Evolutionary conservation across 2,113 vertebrate species (phyloP).

Genomic region (Leptobrachium leishanense): DNA sequence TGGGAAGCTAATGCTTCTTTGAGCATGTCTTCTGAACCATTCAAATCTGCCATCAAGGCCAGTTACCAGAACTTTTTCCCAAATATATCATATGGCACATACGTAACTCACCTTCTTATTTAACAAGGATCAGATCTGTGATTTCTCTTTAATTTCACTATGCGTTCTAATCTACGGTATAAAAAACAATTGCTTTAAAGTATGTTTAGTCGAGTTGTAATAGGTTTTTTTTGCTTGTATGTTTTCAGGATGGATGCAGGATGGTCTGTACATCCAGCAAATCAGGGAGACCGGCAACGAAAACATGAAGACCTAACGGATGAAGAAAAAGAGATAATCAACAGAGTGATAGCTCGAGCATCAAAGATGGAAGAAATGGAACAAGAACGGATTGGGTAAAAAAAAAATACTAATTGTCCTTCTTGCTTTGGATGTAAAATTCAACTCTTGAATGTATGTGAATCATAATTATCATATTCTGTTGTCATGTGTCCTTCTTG

Average conservation of each 20-base stretch:
- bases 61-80: too few species aligned
- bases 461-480: too few species aligned
- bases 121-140: too few species aligned
- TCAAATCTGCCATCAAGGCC: too few species aligned
- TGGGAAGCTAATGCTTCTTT: too few species aligned
- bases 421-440: not conserved
- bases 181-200: not conserved
- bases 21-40: too few species aligned
- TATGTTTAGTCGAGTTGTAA: not conserved
- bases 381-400: conserved; percentile 88
- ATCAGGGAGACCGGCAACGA: conserved; percentile 61
- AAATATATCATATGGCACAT: too few species aligned
- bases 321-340: conserved; percentile 95
- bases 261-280: conserved; percentile 58
- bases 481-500: too few species aligned
- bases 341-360: conserved; percentile 84
- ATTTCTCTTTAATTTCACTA: too few species aligned
- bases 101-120: too few species aligned
- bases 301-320: conserved; percentile 85
- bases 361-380: conserved; percentile 90
- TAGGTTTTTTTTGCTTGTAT: not conserved
- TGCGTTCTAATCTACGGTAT: too few species aligned
- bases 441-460: not conserved
- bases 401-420: not conserved
- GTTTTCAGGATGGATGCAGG: conserved; percentile 61